phyloP scores from a whole-genome alignment of 2,113 vertebrate genomes.

The Ptychochromis oligacanthus region DNA sequence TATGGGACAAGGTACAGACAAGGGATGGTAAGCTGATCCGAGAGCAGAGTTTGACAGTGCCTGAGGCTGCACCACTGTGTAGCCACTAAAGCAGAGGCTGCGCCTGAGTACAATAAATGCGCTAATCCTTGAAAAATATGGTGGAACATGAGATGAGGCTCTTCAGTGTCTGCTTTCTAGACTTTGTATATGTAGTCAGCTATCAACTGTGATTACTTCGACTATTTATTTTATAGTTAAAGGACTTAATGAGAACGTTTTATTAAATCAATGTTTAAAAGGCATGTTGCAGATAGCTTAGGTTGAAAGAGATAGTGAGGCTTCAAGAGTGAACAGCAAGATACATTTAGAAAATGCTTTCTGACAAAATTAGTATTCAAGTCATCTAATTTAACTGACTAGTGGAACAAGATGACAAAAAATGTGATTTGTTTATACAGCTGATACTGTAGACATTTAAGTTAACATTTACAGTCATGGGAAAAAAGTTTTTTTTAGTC shows the following conservation, averaged over 20 bases:
- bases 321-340: background rate
- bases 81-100: conserved; percentile 32
- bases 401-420: background rate
- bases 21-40: conserved; percentile 45
- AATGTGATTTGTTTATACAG: background rate
- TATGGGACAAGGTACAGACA: conserved; percentile 38
- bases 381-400: background rate
- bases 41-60: conserved; percentile 43
- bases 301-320: background rate
- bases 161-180: conserved; percentile 5
- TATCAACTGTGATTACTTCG: background rate
- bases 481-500: too few relatives aligned
- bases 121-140: conserved; percentile 42
- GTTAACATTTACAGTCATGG: background rate
- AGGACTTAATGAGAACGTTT: background rate
- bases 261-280: background rate
- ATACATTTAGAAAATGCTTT: background rate
- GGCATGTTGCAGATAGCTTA: background rate
- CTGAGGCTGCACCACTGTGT: conserved; percentile 35
- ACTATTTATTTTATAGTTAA: background rate
- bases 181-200: background rate
- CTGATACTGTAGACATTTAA: background rate
- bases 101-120: conserved; percentile 7
- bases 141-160: background rate
- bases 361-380: background rate